phyloP scores from a whole-genome alignment of 2,888 invertebrate species.

The Drosophila neonasuta region DNA sequence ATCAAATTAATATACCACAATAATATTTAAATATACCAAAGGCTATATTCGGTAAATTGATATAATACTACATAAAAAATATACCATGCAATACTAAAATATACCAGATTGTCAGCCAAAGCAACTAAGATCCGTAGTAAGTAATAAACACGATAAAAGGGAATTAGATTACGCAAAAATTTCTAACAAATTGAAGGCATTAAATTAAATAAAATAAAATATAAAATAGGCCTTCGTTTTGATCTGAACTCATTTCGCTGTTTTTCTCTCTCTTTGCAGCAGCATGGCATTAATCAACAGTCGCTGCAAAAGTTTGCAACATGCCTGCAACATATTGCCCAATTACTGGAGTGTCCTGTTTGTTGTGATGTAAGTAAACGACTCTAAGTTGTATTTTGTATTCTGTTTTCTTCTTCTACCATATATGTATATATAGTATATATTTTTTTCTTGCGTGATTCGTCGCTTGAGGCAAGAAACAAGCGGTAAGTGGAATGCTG shows the following conservation, averaged over 20 bases:
- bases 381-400: constrained; percentile 8
- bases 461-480: constrained; percentile 33
- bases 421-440: too few relatives aligned
- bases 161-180: too few relatives aligned
- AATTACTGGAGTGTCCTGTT: constrained; percentile 83
- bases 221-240: background rate
- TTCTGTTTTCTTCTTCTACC: constrained; percentile 1
- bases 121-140: too few relatives aligned
- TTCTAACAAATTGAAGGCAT: too few relatives aligned
- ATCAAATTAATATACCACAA: too few relatives aligned
- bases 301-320: constrained; percentile 83
- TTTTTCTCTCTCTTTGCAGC: constrained; percentile 51
- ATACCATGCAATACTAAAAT: too few relatives aligned
- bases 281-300: constrained; percentile 80
- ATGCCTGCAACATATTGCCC: constrained; percentile 83
- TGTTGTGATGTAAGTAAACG: constrained; percentile 82
- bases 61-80: too few relatives aligned
- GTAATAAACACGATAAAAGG: too few relatives aligned
- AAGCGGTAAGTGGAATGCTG: constrained; percentile 26
- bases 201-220: too few relatives aligned
- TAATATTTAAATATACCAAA: too few relatives aligned
- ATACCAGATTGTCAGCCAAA: too few relatives aligned
- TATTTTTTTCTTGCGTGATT: background rate
- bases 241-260: background rate
- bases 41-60: too few relatives aligned